A percentile compares a stretch with the other conserved stretches of the same genome.
Evolutionary conservation across 1,140 invertebrate genomes (phyloP).

Genomic region (Solenopsis fugax): DNA sequence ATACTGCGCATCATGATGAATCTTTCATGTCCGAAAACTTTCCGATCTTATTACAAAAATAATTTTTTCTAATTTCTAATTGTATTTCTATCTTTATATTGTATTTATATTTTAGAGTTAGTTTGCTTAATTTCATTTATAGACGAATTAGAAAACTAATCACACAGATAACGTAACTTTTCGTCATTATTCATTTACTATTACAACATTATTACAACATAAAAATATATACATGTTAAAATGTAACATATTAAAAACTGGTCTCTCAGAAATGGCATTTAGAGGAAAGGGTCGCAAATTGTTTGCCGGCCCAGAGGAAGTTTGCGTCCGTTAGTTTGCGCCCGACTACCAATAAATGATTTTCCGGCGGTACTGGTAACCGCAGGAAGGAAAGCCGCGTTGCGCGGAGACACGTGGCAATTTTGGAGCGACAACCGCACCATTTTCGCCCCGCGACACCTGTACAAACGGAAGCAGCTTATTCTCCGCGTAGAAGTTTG

Average conservation of each 20-base stretch:
- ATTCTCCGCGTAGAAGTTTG: constrained; percentile 56
- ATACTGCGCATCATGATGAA: too few species aligned
- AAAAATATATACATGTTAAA: background rate
- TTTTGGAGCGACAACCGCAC: constrained; percentile 51
- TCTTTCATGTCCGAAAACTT: too few species aligned
- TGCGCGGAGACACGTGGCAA: constrained; percentile 53
- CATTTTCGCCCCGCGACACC: constrained; percentile 53
- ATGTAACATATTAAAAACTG: background rate
- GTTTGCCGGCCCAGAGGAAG: background rate
- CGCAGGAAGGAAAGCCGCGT: constrained; percentile 53
- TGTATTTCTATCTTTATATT: too few species aligned
- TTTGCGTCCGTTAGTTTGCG: background rate
- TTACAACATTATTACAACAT: background rate
- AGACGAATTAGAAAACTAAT: background rate
- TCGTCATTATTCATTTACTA: background rate
- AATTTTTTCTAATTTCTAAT: too few species aligned
- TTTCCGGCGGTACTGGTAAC: constrained; percentile 36
- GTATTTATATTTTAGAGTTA: background rate
- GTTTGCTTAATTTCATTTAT: background rate
- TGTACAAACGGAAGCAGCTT: constrained; percentile 59
- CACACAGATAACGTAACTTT: background rate
- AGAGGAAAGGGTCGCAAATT: background rate
- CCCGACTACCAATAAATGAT: constrained; percentile 46
- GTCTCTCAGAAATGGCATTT: background rate
- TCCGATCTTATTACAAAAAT: too few species aligned